Percentiles rank a stretch among this genome's conserved stretches.
Evolutionary conservation across 2,797 vertebrate genomes (phyloP).

Genomic region (Tamandua tetradactyla): DNA sequence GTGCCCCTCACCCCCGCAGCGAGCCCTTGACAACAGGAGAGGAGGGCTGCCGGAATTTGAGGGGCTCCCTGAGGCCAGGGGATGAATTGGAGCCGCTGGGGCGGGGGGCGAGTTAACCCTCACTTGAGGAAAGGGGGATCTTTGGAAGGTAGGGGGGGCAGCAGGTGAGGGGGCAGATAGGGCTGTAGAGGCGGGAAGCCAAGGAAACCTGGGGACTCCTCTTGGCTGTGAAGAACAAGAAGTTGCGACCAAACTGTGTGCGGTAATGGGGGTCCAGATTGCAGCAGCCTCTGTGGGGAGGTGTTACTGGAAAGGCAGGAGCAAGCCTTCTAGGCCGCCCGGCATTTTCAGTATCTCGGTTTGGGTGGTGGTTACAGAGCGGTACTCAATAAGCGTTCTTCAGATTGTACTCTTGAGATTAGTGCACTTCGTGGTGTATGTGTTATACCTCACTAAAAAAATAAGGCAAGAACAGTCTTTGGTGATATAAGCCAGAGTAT

Average conservation of each 20-base stretch:
- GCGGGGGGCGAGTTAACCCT: no score
- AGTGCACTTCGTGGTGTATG: not conserved
- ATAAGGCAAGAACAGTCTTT: not conserved
- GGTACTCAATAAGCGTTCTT: not conserved
- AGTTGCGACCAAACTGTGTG: no score
- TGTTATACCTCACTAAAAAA: not conserved
- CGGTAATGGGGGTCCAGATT: not conserved
- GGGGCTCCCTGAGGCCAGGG: not conserved
- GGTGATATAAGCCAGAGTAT: not conserved
- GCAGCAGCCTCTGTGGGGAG: not conserved
- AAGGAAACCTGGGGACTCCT: not conserved
- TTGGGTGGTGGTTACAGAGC: not conserved
- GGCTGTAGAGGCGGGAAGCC: not conserved
- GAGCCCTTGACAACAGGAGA: not conserved
- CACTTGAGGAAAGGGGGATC: not conserved
- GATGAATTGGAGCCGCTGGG: not conserved
- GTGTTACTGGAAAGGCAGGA: no score
- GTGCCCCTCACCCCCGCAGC: not conserved
- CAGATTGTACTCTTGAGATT: not conserved
- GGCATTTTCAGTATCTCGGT: not conserved
- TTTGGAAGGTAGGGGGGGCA: not conserved
- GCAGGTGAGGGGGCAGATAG: not conserved
- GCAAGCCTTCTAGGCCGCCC: not conserved
- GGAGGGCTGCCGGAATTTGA: not conserved
- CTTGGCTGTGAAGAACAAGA: not conserved